phyloP scores from a whole-genome alignment of 2,797 vertebrate species.

The Leptoclinus maculatus region DNA sequence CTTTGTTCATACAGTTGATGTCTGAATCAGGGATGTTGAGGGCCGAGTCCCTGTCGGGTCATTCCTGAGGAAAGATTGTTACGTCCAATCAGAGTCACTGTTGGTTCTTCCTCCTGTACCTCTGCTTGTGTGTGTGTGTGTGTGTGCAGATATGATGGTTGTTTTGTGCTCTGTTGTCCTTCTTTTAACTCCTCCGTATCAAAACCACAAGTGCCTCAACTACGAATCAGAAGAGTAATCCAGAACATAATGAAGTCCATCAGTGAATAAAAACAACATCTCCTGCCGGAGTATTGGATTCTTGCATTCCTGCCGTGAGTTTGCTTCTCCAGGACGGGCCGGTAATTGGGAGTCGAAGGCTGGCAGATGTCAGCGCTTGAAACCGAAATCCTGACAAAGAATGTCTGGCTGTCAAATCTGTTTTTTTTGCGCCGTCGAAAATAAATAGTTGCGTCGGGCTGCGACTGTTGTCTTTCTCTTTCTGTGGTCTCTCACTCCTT shows the following conservation, averaged over 20 bases:
- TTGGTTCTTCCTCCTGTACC: neutral
- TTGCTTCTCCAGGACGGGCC: neutral
- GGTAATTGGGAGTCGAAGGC: constrained; percentile 39
- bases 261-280: constrained; percentile 4
- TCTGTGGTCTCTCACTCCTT: neutral
- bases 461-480: constrained; percentile 20
- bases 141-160: neutral
- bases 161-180: neutral
- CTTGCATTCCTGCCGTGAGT: constrained; percentile 13
- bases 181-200: neutral
- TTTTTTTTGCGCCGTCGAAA: constrained; percentile 36
- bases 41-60: neutral
- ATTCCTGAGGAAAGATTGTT: neutral
- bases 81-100: neutral
- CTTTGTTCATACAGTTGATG: neutral
- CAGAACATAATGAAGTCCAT: neutral
- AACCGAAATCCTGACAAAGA: constrained; percentile 29
- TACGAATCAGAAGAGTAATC: neutral
- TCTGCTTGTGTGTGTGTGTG: neutral
- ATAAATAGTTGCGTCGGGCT: constrained; percentile 8
- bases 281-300: neutral
- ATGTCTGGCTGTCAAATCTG: constrained; percentile 40
- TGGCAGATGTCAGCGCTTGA: constrained; percentile 30
- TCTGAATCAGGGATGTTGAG: neutral
- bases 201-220: neutral